phyloP scores from a whole-genome alignment of 2,113 vertebrate genomes.

The Prietella phreatophila region DNA sequence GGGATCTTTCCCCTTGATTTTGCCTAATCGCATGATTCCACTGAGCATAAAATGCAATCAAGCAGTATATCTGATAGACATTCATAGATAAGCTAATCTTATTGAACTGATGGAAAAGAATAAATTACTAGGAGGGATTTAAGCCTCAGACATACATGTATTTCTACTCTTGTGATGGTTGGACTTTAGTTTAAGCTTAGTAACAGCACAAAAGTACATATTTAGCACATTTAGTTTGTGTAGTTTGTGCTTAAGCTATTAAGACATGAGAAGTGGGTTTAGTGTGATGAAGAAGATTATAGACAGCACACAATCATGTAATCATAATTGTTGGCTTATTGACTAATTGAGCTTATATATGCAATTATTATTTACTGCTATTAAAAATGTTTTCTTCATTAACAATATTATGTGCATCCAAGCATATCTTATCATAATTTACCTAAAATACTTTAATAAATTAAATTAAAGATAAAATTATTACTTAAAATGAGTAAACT shows the following conservation, averaged over 20 bases:
- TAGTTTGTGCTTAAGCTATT: background rate
- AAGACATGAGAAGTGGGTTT: background rate
- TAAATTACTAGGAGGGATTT: background rate
- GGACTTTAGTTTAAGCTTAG: background rate
- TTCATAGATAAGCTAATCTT: constrained; percentile 34
- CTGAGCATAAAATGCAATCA: constrained; percentile 46
- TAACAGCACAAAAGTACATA: background rate
- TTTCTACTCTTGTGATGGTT: background rate
- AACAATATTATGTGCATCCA: too few species aligned
- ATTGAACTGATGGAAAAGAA: constrained; percentile 9
- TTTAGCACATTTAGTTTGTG: background rate
- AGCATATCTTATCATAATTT: too few species aligned
- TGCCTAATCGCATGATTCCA: constrained; percentile 35
- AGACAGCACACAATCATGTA: too few species aligned
- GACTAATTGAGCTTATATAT: too few species aligned
- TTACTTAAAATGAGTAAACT: too few species aligned
- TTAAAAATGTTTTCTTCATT: too few species aligned
- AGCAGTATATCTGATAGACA: background rate
- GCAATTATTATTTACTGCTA: too few species aligned
- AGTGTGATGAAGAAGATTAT: background rate
- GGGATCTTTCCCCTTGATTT: constrained; percentile 9
- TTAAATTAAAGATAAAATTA: too few species aligned
- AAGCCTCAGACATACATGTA: background rate
- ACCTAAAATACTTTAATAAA: too few species aligned
- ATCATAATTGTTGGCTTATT: too few species aligned